A percentile compares a stretch with the other conserved stretches of the same genome.
phyloP scores from a whole-genome alignment of 1,140 invertebrate genomes.

The Drosophila murphyi region DNA sequence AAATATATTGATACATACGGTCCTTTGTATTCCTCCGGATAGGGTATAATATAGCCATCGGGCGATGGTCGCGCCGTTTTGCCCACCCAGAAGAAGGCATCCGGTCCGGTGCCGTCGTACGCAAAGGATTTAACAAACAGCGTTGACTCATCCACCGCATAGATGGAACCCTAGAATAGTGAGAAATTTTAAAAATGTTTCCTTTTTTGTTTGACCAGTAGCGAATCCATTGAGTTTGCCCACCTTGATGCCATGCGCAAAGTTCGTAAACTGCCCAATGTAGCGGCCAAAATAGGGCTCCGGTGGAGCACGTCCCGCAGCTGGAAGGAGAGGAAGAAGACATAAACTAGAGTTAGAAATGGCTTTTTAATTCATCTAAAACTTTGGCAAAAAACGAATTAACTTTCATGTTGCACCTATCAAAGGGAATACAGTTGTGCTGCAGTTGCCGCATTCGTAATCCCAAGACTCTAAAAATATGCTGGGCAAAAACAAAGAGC shows the following conservation, averaged over 20 bases:
- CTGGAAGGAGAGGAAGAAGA: slow-evolving; percentile 36
- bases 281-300: slow-evolving; percentile 91
- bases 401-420: slow-evolving; percentile 16
- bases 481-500: slow-evolving; percentile 47
- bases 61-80: slow-evolving; percentile 90
- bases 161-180: slow-evolving; percentile 88
- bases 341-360: neutral
- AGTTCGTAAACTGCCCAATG: slow-evolving; percentile 89
- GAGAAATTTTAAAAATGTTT: slow-evolving; percentile 20
- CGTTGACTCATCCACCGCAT: slow-evolving; percentile 94
- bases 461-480: slow-evolving; percentile 51
- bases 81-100: slow-evolving; percentile 95
- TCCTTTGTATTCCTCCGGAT: slow-evolving; percentile 91
- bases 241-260: slow-evolving; percentile 89
- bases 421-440: neutral
- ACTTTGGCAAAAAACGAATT: slow-evolving; percentile 13
- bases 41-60: slow-evolving; percentile 92
- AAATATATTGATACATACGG: slow-evolving; percentile 86
- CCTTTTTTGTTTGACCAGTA: neutral
- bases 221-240: slow-evolving; percentile 14
- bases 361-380: slow-evolving; percentile 30
- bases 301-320: slow-evolving; percentile 83
- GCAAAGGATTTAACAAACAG: slow-evolving; percentile 94
- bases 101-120: slow-evolving; percentile 93
- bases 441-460: slow-evolving; percentile 58